A percentile compares a stretch with the other conserved stretches of the same genome.
phyloP scores from a whole-genome alignment of 2,113 vertebrate species.

The Ia io region DNA sequence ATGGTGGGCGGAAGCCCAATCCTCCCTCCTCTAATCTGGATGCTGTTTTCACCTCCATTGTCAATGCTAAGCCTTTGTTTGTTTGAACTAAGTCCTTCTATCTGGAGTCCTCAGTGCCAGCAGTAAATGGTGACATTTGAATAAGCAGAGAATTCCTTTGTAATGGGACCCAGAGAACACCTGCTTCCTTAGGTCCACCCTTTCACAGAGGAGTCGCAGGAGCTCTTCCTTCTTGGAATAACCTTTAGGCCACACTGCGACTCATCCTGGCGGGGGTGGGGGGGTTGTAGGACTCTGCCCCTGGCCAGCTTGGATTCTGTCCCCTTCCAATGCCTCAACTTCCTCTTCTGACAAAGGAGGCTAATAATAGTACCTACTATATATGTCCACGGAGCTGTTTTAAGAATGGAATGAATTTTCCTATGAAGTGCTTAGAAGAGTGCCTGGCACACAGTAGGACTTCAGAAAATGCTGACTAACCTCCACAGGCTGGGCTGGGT shows the following conservation, averaged over 20 bases:
- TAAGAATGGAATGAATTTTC: neutral
- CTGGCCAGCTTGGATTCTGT: neutral
- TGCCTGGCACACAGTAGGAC: neutral
- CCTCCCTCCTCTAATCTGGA: neutral
- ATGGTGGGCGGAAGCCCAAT: neutral
- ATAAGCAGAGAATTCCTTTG: conserved; percentile 13
- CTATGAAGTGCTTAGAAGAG: neutral
- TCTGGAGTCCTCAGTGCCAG: neutral
- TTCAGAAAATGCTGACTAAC: neutral
- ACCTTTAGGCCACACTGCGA: neutral
- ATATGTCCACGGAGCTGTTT: neutral
- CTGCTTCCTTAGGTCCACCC: neutral
- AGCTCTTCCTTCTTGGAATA: neutral
- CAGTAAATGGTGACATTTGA: conserved; percentile 23
- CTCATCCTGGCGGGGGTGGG: neutral
- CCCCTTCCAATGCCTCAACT: neutral
- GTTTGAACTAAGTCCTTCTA: conserved; percentile 43
- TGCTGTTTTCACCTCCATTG: conserved; percentile 45
- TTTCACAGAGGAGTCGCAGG: neutral
- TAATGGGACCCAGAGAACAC: neutral
- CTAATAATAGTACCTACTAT: neutral
- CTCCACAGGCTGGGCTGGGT: neutral
- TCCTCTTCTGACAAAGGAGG: neutral
- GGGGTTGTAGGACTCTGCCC: neutral
- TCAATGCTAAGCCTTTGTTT: conserved; percentile 52